These are phyloP conservation scores for Chrysaora quinquecirrha DNA, from an alignment of 30 jellyfish, hydroid and myxozoan species.

Conservation along the genomic window DNA sequence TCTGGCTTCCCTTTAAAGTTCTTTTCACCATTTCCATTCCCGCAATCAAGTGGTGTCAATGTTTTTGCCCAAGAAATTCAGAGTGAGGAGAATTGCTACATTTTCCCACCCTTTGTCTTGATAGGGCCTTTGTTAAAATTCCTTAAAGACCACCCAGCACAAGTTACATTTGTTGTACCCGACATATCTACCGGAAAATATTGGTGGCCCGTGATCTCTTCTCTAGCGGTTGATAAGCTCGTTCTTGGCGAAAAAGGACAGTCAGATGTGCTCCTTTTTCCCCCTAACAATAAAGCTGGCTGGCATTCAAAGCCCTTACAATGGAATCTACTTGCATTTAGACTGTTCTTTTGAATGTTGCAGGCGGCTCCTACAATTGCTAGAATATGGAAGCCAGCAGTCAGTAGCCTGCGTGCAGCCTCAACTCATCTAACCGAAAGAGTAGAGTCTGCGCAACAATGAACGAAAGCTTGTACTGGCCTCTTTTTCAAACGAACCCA, in stretches of 20 bases:
- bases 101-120: too few relatives aligned
- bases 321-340: too few relatives aligned
- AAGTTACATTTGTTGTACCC: background rate
- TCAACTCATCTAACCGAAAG: too few relatives aligned
- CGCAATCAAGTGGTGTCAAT: background rate
- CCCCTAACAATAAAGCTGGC: too few relatives aligned
- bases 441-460: too few relatives aligned
- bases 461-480: too few relatives aligned
- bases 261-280: background rate
- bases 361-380: too few relatives aligned
- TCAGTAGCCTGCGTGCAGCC: too few relatives aligned
- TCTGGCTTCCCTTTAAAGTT: background rate
- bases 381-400: background rate
- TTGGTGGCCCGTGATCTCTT: conserved; percentile 5
- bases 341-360: too few relatives aligned
- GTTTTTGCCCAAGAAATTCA: background rate
- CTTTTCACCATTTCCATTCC: background rate
- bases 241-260: background rate
- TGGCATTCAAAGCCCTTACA: too few relatives aligned
- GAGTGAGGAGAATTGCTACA: background rate
- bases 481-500: too few relatives aligned
- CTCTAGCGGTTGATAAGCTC: background rate
- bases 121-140: background rate
- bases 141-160: background rate
- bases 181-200: too few relatives aligned